These are phyloP conservation scores for Lochmaea crataegi DNA, from an alignment of 2,888 invertebrate genomes.

Conservation along the genomic window DNA sequence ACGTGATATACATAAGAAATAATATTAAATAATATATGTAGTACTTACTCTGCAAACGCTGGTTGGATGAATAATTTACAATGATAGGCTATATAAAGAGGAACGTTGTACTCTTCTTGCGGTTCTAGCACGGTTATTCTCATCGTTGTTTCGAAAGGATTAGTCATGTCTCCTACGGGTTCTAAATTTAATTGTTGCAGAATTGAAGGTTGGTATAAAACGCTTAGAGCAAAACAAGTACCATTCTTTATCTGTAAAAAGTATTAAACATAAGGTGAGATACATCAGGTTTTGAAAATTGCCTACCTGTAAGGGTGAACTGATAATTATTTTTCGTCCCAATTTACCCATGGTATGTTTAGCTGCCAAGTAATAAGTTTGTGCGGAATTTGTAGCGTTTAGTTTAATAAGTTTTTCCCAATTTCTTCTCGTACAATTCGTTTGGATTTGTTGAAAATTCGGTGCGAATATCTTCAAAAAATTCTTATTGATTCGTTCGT, in stretches of 20 bases:
- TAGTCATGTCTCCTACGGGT: slow-evolving; percentile 74
- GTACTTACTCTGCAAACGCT: slow-evolving; percentile 77
- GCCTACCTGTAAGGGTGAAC: slow-evolving; percentile 80
- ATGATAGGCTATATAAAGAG: slow-evolving; percentile 83
- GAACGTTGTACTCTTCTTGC: slow-evolving; percentile 79
- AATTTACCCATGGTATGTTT: slow-evolving; percentile 72
- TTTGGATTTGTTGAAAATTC: slow-evolving; percentile 72
- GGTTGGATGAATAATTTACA: slow-evolving; percentile 81
- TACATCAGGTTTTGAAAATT: not conserved
- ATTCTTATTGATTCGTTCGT: slow-evolving; percentile 74
- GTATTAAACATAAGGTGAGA: not conserved
- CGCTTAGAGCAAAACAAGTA: slow-evolving; percentile 79
- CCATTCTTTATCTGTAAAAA: slow-evolving; percentile 76
- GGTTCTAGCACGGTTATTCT: slow-evolving; percentile 79
- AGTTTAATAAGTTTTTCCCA: slow-evolving; percentile 74
- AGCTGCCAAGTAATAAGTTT: slow-evolving; percentile 74
- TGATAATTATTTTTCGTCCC: slow-evolving; percentile 71
- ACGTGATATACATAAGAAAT: not conserved
- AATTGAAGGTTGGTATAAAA: slow-evolving; percentile 80
- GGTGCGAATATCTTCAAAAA: slow-evolving; percentile 74
- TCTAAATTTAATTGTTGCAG: slow-evolving; percentile 74
- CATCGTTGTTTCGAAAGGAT: slow-evolving; percentile 82
- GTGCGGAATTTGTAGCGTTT: slow-evolving; percentile 66
- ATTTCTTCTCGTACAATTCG: slow-evolving; percentile 74
- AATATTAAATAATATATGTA: not conserved